Evolutionary conservation across 2,113 vertebrate species (phyloP), one percentile per base, ranked within the genome.

Genomic region (Bujurquina vittata): DNA sequence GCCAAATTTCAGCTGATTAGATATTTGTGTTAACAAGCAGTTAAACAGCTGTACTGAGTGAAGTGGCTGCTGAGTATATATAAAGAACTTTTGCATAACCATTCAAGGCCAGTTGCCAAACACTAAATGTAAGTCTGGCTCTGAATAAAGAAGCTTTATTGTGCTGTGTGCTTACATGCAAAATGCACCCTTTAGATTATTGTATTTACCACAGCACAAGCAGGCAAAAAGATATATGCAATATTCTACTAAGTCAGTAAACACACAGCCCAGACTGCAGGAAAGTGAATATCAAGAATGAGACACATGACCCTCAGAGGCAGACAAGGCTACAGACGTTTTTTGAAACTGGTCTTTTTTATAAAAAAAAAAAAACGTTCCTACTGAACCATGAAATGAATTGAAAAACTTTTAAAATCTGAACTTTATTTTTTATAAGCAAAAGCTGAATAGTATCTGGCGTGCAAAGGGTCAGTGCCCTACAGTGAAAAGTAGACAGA

Each of bases 261-360:
- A 54, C 59, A 62, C 0, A 0, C 40, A 37, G 43, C 15, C 20
- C 33, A 55, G 52, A 40, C 76, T 26, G 60, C 49, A 54, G 20
- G 67, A 54, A 72, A 72, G 46, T n/a, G 10, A 72, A 72, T 72
- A 72, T 54, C 67, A 54, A 72, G 17, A 72, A 72, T 52, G 18
- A 33, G 31, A 20, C n/a, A 35, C n/a, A 55, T 79, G 31, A 55
- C 33, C 31, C 10, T 37, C 23, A 0, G 67, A 72, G 18, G 57
- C 43, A 78, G 23, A 69, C 37, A 58, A 72, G 54, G 56, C 54
- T 80, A 31, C 77, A 5, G 22, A 29, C 33, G n/a, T 43, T 43
- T 78, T 61, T 49, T 56, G 17, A 43, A 67, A 23, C 67, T 69
- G 22, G 61, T 29, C 26, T 26, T 26, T 26, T 26, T 26, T 26